Base-by-base conservation (phyloP, 1,140 invertebrate species). In the Phthorimaea operculella region DNA sequence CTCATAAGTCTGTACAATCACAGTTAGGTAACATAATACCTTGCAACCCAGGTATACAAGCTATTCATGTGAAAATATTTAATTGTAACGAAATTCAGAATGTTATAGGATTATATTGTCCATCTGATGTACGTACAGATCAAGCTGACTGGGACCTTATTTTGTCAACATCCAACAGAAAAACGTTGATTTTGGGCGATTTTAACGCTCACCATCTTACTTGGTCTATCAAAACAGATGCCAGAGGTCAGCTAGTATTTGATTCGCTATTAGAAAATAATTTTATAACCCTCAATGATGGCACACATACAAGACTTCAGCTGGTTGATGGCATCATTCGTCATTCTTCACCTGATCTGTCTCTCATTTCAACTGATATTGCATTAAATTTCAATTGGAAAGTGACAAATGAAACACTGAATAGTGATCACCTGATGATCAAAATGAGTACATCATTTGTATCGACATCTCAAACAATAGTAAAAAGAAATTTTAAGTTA, bases 41-140 rank as follows among this genome's bases (percentile, higher is more conserved):
- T n/a, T n/a, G 34, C 7, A 36, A 36, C 34, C 12, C 12, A 36
- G 34, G 34, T 45, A 50, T 33, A 18, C 1, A 63, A 54, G 12
- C 60, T 15, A 14, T 63, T 15, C 52, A 50, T 8, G 16, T 60
- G 14, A 57, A 58, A 55, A 36, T 60, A 21, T 8, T 58, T 33
- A 63, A 63, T 55, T 60, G 58, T 51, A 47, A 36, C 6, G 12
- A 58, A 55, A 58, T 63, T 51, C 44, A 63, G 34, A 58, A 63
- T 36, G 28, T 63, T 18, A 50, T 63, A 4, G 51, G 42, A 10
- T 9, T 60, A 1, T 64, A 64, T 33, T 64, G 58, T 15, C 59
- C 58, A 33, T 44, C 58, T 45, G 9, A 33, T 0, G 18, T 64
- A n/a, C 44, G 12, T 0, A 64, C 58, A 1, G 17, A 28, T 11